Conservation (phyloP, 2,113 vertebrate species). For the Pogona vitticeps region DNA sequence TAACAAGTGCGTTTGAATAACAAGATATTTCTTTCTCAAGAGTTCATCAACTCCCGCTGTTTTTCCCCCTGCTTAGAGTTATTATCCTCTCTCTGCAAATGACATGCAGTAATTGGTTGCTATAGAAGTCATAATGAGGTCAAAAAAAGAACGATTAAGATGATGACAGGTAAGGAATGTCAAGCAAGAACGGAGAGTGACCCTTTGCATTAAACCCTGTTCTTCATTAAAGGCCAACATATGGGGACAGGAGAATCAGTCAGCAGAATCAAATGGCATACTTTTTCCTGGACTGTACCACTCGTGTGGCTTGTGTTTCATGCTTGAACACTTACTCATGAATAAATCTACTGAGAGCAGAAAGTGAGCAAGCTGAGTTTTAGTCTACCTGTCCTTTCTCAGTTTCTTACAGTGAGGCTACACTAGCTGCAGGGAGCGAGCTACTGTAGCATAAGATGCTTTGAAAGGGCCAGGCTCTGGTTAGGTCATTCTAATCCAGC, state of each 20-base stretch:
- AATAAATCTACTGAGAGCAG: background rate
- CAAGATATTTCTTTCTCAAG: slow-evolving; percentile 21
- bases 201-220: background rate
- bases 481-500: too few relatives aligned
- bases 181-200: background rate
- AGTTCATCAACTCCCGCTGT: background rate
- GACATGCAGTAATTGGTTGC: slow-evolving; percentile 38
- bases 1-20: slow-evolving; percentile 21
- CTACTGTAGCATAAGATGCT: too few relatives aligned
- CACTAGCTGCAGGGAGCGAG: too few relatives aligned
- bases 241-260: too few relatives aligned
- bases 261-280: background rate
- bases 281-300: background rate
- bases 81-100: slow-evolving; percentile 21
- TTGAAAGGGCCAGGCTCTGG: too few relatives aligned
- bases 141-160: slow-evolving; percentile 34
- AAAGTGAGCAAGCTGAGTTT: background rate
- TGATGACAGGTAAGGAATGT: background rate
- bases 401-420: too few relatives aligned
- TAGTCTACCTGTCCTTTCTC: too few relatives aligned
- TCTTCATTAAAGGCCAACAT: background rate
- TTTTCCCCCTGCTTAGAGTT: slow-evolving; percentile 7
- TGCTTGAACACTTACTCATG: background rate
- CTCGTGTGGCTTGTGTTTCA: background rate
- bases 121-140: slow-evolving; percentile 14